phyloP scores from a whole-genome alignment of 1,140 invertebrate genomes.

The Drosophila sturtevanti region DNA sequence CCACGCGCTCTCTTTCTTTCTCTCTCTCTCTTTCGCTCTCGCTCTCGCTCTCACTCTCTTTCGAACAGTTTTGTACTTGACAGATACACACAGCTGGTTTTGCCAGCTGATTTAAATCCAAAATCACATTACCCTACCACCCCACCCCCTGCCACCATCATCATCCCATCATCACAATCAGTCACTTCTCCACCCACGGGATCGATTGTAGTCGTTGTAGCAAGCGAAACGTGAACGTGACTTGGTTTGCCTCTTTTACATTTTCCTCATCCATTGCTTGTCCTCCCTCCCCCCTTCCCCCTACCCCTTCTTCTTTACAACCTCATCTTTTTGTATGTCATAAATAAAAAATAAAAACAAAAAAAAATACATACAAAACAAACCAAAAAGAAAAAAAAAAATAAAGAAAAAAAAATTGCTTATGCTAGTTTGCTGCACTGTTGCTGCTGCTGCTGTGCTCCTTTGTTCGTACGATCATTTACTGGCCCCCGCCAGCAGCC shows the following conservation, averaged over 20 bases:
- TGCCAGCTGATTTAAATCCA: conserved; percentile 3
- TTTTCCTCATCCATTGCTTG: background rate
- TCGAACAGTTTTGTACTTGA: background rate
- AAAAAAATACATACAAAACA: no score
- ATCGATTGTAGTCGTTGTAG: background rate
- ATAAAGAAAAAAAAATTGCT: conserved; percentile 3
- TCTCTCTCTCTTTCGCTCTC: background rate
- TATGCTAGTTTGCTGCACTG: conserved; percentile 17
- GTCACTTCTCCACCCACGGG: background rate
- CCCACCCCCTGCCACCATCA: background rate
- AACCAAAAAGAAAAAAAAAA: background rate
- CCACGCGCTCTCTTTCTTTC: background rate
- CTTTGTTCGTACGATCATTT: conserved; percentile 15
- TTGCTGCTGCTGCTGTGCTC: background rate
- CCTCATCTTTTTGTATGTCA: conserved; percentile 38
- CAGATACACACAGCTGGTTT: background rate
- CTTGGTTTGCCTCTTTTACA: conserved; percentile 27
- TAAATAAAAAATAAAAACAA: conserved; percentile 29
- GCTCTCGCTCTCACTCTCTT: background rate
- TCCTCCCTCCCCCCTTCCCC: background rate
- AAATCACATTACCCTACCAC: no score
- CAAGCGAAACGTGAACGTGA: conserved; percentile 62
- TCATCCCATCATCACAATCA: background rate
- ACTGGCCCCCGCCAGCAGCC: conserved; percentile 2
- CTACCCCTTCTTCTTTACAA: background rate